Base-by-base conservation (phyloP, 2,888 invertebrate genomes). In the Amphipyra tragopoginis region DNA sequence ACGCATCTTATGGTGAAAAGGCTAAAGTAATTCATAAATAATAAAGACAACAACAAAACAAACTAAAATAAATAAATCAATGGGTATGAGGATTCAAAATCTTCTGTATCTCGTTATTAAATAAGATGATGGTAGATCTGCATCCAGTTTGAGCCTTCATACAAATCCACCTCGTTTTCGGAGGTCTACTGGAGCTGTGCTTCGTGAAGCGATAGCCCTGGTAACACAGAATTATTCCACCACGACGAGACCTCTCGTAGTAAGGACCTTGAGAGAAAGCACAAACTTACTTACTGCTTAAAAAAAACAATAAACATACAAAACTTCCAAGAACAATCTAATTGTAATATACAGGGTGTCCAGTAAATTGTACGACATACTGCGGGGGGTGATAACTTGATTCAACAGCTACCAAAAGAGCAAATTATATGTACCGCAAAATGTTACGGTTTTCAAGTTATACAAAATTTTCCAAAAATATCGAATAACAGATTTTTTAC, bases 151-250 rank as follows among this genome's bases (percentile, higher is more conserved):
- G 58, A 42, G 67, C 62, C 10, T 63, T 66, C n/a, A 74, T 62
- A 51, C 85, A 85, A 2, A 72, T 71, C 79, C 81, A 85, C 48
- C 65, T 79, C 69, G 0, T 58, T 26, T 11, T 51, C 9, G 34
- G 43, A 9, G 57, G 65, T 2, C 13, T 52, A 60, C 49, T 45
- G 26, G 53, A 5, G 51, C 71, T 26, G 53, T 53, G 50, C 53
- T 65, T 65, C 0, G 36, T 14, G 26, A 43, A 67, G 2, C 67
- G 65, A 47, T 56, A 43, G 21, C 65, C 66, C 40, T 36, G n/a
- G 42, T 45, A 65, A 15, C 65, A 57, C 11, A 68, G 51, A 38
- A 14, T n/a, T 48, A 43, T 11, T 0, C 39, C 65, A 15, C 72
- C 67, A 5, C 51, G 39, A 3, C 2, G 14, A 26, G 43, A 15